Percentiles rank a stretch among this genome's conserved stretches.
These are phyloP conservation scores for Spatula clypeata DNA, from an alignment of 2,797 vertebrate species.

Conservation along the genomic window DNA sequence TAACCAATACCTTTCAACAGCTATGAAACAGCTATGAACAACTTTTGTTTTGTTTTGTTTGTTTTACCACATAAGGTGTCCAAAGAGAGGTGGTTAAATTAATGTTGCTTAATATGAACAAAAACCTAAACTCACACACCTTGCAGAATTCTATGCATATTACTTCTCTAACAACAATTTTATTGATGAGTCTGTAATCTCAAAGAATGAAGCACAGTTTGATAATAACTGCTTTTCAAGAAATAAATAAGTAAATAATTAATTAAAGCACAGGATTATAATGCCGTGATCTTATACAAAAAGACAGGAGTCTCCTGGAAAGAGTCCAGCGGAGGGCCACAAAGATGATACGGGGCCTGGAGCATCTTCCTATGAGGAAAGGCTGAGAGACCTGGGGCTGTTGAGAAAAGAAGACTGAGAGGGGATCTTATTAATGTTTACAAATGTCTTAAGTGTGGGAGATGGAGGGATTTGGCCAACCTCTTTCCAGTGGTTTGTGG, in stretches of 20 bases:
- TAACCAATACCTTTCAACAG: neutral
- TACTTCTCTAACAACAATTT: neutral
- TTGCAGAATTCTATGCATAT: neutral
- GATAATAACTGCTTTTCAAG: neutral
- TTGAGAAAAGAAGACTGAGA: too few relatives aligned
- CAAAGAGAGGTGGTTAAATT: neutral
- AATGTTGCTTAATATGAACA: neutral
- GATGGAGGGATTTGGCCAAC: too few relatives aligned
- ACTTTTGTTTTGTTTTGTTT: neutral
- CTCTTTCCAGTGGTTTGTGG: too few relatives aligned
- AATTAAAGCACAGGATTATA: neutral
- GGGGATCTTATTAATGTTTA: too few relatives aligned
- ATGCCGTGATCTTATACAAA: neutral
- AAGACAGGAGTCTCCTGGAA: too few relatives aligned
- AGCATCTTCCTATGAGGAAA: too few relatives aligned
- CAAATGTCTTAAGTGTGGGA: too few relatives aligned
- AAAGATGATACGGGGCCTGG: too few relatives aligned
- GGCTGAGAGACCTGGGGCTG: too few relatives aligned
- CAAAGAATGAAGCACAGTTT: neutral
- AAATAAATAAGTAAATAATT: neutral
- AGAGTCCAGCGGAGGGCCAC: too few relatives aligned
- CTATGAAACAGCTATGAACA: neutral
- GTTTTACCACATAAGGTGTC: neutral
- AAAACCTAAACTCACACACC: neutral
- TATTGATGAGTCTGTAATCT: neutral